Conservation (phyloP, 2,113 vertebrate species). For the Pithys albifrons region DNA sequence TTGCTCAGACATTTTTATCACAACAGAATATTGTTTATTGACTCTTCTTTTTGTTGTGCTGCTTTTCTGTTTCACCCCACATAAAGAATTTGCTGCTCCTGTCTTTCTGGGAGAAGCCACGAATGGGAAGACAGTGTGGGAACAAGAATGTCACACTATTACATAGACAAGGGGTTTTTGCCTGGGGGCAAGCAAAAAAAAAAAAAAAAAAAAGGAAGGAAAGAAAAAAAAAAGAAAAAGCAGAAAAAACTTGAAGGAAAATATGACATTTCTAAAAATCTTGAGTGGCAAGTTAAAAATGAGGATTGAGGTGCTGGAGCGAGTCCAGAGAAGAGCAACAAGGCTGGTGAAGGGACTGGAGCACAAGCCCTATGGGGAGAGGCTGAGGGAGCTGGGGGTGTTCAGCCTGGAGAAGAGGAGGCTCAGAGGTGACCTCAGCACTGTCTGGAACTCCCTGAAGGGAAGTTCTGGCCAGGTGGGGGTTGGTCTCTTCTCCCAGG, state of each 20-base stretch:
- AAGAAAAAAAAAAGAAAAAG: neutral
- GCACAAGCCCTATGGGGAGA: no score
- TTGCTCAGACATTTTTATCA: neutral
- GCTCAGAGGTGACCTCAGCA: no score
- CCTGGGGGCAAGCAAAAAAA: neutral
- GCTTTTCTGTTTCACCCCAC: neutral
- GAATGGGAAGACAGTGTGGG: neutral
- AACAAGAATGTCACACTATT: conserved; percentile 24
- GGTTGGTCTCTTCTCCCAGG: no score
- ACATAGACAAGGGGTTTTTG: conserved; percentile 1
- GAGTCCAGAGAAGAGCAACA: no score
- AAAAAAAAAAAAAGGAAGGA: no score
- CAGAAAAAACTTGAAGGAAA: neutral
- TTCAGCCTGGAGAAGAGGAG: no score
- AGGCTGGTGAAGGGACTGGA: no score
- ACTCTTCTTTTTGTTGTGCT: neutral
- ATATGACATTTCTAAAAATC: conserved; percentile 9
- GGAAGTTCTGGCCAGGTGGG: no score
- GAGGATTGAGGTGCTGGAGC: no score
- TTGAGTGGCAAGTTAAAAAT: conserved; percentile 36
- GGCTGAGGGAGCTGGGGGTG: no score
- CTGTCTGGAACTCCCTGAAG: no score
- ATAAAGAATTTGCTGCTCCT: neutral
- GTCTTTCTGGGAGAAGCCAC: neutral
- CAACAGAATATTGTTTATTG: neutral